phyloP scores from a whole-genome alignment of 2,797 vertebrate species.

The Centropyge bicolor region DNA sequence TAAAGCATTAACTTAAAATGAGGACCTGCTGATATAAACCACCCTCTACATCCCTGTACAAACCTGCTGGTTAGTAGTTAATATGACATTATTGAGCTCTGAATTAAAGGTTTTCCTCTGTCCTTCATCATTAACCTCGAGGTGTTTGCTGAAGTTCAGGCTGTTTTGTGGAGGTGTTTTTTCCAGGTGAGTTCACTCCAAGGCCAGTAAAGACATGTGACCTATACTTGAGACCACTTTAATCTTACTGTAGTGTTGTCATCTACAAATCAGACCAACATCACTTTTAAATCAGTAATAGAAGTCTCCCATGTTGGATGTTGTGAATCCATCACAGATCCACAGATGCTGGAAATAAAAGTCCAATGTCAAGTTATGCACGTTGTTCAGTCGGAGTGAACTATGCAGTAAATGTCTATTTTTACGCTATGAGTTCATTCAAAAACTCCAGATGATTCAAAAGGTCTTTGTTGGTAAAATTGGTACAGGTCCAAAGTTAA shows the following conservation, averaged over 20 bases:
- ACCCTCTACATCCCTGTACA: background rate
- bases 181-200: constrained; percentile 30
- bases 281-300: background rate
- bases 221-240: background rate
- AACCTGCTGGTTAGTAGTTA: too few species aligned
- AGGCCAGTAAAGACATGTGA: constrained; percentile 8
- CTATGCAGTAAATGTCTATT: background rate
- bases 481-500: background rate
- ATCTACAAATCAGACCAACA: background rate
- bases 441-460: background rate
- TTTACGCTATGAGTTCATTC: background rate
- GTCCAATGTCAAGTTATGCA: too few species aligned
- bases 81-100: background rate
- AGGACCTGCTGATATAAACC: background rate
- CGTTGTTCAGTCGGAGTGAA: background rate
- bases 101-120: background rate
- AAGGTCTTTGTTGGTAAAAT: background rate
- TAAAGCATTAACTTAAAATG: too few species aligned
- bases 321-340: background rate
- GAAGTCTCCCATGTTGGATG: background rate
- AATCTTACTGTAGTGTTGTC: background rate
- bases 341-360: background rate
- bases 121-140: background rate
- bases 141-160: background rate
- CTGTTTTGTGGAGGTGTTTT: constrained; percentile 2